Conservation (phyloP, 2,797 vertebrate species). For the Myotis pilosus region DNA sequence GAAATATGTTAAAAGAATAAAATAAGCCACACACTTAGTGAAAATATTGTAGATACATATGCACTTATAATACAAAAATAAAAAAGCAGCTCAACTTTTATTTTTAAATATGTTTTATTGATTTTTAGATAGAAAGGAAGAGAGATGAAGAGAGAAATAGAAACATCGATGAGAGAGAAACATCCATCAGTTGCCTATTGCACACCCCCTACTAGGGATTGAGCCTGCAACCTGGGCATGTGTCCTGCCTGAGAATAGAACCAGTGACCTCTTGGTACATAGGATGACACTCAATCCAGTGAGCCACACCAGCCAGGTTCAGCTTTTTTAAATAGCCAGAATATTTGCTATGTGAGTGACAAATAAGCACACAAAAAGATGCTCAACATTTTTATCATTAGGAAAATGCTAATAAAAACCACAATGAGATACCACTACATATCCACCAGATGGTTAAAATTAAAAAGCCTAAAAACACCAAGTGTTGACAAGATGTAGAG, state of each 20-base stretch:
- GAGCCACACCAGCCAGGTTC: no score
- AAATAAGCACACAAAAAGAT: background rate
- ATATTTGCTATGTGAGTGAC: background rate
- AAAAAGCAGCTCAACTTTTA: background rate
- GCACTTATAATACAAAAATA: background rate
- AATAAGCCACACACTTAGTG: background rate
- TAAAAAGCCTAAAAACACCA: background rate
- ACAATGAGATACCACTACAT: background rate
- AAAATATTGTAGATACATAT: background rate
- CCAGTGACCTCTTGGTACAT: no score
- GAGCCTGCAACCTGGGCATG: no score
- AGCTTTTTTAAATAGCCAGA: background rate
- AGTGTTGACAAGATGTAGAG: background rate
- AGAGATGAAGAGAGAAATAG: no score
- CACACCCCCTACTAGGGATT: no score
- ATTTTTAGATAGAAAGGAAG: no score
- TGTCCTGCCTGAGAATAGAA: no score
- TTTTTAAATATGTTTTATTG: background rate
- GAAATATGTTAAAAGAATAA: background rate
- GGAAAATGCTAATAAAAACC: background rate
- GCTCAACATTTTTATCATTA: background rate
- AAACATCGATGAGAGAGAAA: no score
- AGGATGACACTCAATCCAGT: no score
- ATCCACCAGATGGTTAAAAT: background rate
- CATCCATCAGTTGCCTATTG: no score